Evolutionary conservation across 2,113 vertebrate genomes (phyloP), one percentile per base, ranked within the genome.

Genomic region (Elanus axillaris): DNA sequence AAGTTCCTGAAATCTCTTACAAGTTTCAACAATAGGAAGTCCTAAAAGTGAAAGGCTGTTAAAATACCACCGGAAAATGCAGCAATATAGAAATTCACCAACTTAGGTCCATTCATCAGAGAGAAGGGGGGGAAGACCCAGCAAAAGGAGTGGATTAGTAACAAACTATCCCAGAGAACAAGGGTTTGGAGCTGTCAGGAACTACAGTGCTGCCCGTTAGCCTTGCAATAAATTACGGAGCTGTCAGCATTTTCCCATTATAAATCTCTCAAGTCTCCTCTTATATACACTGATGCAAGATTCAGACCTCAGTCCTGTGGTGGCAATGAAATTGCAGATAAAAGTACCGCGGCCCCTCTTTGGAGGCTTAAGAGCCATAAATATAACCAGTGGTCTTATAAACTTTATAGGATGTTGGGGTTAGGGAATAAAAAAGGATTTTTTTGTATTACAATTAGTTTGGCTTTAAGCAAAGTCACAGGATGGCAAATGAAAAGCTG

Each of bases 241-340:
- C 91, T 95, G 95, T 89, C 96, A 95, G 80, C 67, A 13, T 97
- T 96, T 95, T 91, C 94, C 96, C 89, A 85, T 96, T 87, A 91
- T 85, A 95, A 94, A 95, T 95, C 93, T 93, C 77, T 64, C 81
- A 64, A 87, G 69, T 55, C 84, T 89, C 42, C 53, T 89, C 73
- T 66, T 64, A 94, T 2, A 2, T 79, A 93, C 53, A 27, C 22
- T 75, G 50, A 85, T 85, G 42, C 59, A 93, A 87, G 42, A 89
- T 23, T 93, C 94, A 94, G 86, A 56, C 53, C 66, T 63, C 22
- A 85, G 89, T 90, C 86, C 91, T 25, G 4, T 60, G 58, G 80
- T 22, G 5, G 91, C 81, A 62, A 76, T 85, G 80, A 91, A 94
- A 87, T 7, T 45, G 81, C 66, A 95, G 84, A 95, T 62, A 85